phyloP scores from a whole-genome alignment of 1,140 invertebrate genomes.

The Drosophila navojoa region DNA sequence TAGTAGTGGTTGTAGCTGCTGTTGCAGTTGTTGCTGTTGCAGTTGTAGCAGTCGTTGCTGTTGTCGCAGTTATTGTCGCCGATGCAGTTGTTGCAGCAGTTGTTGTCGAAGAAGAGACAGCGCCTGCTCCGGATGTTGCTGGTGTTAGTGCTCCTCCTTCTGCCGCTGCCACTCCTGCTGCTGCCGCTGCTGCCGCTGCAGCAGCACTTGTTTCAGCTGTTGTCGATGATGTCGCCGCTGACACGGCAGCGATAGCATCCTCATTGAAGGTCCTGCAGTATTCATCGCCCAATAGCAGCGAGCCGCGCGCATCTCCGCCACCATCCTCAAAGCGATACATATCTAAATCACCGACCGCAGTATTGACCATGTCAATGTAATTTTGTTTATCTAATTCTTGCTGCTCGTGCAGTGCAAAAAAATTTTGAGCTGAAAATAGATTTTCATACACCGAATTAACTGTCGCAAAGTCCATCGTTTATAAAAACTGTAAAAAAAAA shows the following conservation, averaged over 20 bases:
- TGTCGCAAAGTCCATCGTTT: conserved; percentile 50
- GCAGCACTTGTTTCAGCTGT: neutral
- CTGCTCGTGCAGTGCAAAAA: conserved; percentile 36
- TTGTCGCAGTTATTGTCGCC: neutral
- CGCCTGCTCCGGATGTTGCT: neutral
- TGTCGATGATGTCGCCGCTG: neutral
- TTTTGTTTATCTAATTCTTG: conserved; percentile 44
- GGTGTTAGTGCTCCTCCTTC: neutral
- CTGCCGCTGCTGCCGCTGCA: neutral
- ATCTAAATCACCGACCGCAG: conserved; percentile 30
- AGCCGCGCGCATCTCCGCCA: conserved; percentile 55
- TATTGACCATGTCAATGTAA: conserved; percentile 26
- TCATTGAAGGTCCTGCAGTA: conserved; percentile 13
- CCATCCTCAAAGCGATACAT: conserved; percentile 58
- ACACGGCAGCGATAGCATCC: neutral
- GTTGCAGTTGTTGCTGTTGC: neutral
- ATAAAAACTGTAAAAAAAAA: conserved; percentile 44
- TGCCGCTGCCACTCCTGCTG: neutral
- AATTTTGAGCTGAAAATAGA: conserved; percentile 57
- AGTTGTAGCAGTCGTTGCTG: neutral
- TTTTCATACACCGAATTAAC: conserved; percentile 51
- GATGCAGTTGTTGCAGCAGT: neutral
- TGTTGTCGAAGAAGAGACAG: neutral
- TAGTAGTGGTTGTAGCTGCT: neutral
- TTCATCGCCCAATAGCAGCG: conserved; percentile 37